Evolutionary conservation across 2,797 vertebrate species (phyloP).

Genomic region (Coendou prehensilis): DNA sequence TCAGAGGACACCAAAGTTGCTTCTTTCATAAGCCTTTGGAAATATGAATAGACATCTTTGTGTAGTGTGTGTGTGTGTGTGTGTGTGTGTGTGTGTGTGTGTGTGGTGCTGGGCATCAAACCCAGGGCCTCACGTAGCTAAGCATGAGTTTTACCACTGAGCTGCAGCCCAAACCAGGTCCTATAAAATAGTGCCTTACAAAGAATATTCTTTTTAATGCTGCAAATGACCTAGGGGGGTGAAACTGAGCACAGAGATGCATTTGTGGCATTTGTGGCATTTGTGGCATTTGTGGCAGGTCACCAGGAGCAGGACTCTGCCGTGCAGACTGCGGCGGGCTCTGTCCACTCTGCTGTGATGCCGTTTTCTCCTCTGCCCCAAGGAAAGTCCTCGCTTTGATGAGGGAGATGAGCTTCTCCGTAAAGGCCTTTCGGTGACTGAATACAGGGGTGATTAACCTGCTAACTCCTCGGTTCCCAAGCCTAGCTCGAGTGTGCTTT

Average conservation of each 20-base stretch:
- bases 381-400: not conserved
- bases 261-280: not conserved
- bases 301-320: not conserved
- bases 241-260: not conserved
- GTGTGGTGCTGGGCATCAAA: not conserved
- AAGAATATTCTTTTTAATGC: not conserved
- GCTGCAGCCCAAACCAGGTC: too few relatives aligned
- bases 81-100: too few relatives aligned
- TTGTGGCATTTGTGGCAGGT: not conserved
- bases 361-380: not conserved
- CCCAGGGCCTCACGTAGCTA: not conserved
- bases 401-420: not conserved
- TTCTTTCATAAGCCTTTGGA: constrained; percentile 36
- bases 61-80: not conserved
- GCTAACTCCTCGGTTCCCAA: not conserved
- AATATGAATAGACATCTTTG: not conserved
- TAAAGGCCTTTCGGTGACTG: not conserved
- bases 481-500: not conserved
- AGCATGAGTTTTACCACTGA: too few relatives aligned
- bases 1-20: not conserved
- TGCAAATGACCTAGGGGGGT: not conserved
- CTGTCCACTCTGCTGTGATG: too few relatives aligned
- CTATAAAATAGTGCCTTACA: not conserved
- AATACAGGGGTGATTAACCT: not conserved
- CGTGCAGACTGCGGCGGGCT: rapidly evolving